phyloP scores from a whole-genome alignment of 2,888 invertebrate genomes.

The Acronicta psi region DNA sequence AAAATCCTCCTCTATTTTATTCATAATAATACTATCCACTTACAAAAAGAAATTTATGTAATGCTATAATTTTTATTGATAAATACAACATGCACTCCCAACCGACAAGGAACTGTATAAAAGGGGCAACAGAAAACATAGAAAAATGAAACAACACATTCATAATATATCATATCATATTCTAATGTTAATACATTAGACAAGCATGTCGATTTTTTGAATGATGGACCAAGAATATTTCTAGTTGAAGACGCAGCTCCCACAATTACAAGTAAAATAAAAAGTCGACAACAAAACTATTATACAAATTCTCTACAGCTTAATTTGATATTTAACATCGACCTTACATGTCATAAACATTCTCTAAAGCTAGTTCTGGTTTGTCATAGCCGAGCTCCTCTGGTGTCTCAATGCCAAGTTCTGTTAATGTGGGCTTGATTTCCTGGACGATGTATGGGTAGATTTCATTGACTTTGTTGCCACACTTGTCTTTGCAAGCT shows the following conservation, averaged over 20 bases:
- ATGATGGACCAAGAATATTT: slow-evolving; percentile 69
- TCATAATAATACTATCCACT: slow-evolving; percentile 44
- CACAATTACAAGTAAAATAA: slow-evolving; percentile 75
- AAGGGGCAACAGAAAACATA: slow-evolving; percentile 38
- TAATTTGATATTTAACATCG: slow-evolving; percentile 66
- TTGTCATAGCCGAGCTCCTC: slow-evolving; percentile 99
- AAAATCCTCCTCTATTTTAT: slow-evolving; percentile 42
- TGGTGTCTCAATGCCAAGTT: slow-evolving; percentile 97
- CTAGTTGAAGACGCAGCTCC: slow-evolving; percentile 63
- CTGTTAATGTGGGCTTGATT: slow-evolving; percentile 96
- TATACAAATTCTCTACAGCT: slow-evolving; percentile 83
- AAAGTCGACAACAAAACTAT: slow-evolving; percentile 81
- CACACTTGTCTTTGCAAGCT: slow-evolving; percentile 96
- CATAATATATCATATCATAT: slow-evolving; percentile 53
- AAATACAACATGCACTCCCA: slow-evolving; percentile 46
- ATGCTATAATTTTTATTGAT: slow-evolving; percentile 42
- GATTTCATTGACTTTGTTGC: slow-evolving; percentile 91
- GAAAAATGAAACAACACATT: slow-evolving; percentile 68
- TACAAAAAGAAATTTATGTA: slow-evolving; percentile 44
- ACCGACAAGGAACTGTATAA: slow-evolving; percentile 48
- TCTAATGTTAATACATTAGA: slow-evolving; percentile 78
- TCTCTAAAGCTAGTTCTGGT: slow-evolving; percentile 96
- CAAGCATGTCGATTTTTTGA: slow-evolving; percentile 67
- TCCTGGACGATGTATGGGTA: slow-evolving; percentile 97
- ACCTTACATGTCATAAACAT: slow-evolving; percentile 91